Percentiles rank a stretch among this genome's conserved stretches.
phyloP scores from a whole-genome alignment of 2,113 vertebrate species.

The Malaclemys terrapin region DNA sequence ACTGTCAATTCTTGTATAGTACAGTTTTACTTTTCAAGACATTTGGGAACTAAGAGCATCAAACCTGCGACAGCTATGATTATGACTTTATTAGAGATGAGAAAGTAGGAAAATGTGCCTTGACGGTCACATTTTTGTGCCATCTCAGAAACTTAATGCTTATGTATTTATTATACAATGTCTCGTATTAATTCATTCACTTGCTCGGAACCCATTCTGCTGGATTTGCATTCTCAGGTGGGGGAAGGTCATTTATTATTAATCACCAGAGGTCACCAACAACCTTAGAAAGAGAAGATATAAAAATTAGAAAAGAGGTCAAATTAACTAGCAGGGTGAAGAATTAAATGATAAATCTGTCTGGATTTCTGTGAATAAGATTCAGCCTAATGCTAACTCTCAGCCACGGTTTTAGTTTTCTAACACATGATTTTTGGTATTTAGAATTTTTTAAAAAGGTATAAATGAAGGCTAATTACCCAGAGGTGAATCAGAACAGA shows the following conservation, averaged over 20 bases:
- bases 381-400: neutral
- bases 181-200: slow-evolving; percentile 23
- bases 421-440: slow-evolving; percentile 21
- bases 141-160: slow-evolving; percentile 8
- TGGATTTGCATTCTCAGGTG: slow-evolving; percentile 9
- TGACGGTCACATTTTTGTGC: neutral
- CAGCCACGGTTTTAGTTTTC: slow-evolving; percentile 34
- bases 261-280: neutral
- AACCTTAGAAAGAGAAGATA: slow-evolving; percentile 5
- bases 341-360: neutral
- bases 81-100: slow-evolving; percentile 43
- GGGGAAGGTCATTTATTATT: slow-evolving; percentile 1
- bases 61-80: neutral
- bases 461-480: slow-evolving; percentile 58
- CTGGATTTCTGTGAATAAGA: slow-evolving; percentile 10
- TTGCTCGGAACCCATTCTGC: slow-evolving; percentile 2
- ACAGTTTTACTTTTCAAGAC: slow-evolving; percentile 18
- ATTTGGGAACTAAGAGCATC: slow-evolving; percentile 4
- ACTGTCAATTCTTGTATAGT: neutral
- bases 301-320: neutral
- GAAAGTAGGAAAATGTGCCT: slow-evolving; percentile 13
- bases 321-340: neutral
- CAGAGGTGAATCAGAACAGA: slow-evolving; percentile 3
- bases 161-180: neutral
- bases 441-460: slow-evolving; percentile 51